Evolutionary conservation across 2,113 vertebrate genomes (phyloP), one percentile per base, ranked within the genome.

Genomic region (Pterocles gutturalis): DNA sequence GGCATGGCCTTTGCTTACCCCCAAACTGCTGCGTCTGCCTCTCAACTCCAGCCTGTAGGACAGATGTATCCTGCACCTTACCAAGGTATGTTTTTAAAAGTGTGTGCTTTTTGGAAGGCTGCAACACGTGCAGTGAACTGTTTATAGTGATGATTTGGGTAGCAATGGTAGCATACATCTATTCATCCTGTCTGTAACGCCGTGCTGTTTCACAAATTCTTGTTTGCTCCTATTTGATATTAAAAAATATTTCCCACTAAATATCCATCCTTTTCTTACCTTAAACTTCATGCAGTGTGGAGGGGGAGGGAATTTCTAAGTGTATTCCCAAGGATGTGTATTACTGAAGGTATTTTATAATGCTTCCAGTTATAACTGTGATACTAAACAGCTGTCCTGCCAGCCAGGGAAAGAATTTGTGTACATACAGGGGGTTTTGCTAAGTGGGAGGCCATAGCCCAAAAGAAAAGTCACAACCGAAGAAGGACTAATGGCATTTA

Each of bases 1-100:
- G 98, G 98, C 87, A 31, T 98, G 93, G 58, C 97, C 49, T 98
- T 98, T 41, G 8, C 98, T 20, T 99, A 98, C 88, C 84, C 98
- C 21, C 99, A 98, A 69, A 94, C 96, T 17, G 84, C 98, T 87
- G 46, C 97, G 1, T 89, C 98, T 66, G 79, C 98, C n/a, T 98
- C 99, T 72, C 99, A 99, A 29, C 97, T 99, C 82, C 99, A 99
- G 97, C 97, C 99, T 10, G 93, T 98, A 11, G 98, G 98, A 65
- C 98, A 98, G 88, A 96, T 99, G 95, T 99, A 98, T 96, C 98
- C 99, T 1, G 36, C 98, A 45, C 99, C 99, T 65, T 99, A 99
- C 93, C 98, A 99, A 98, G 99, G 99, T 99, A 98, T 60, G 97
- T 33, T 58, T 18, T 25, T 58, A 82, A 38, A 67, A 29, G 26